Evolutionary conservation across 2,888 invertebrate species (phyloP), one percentile per base, ranked within the genome.

Genomic region (Dicycla oo): DNA sequence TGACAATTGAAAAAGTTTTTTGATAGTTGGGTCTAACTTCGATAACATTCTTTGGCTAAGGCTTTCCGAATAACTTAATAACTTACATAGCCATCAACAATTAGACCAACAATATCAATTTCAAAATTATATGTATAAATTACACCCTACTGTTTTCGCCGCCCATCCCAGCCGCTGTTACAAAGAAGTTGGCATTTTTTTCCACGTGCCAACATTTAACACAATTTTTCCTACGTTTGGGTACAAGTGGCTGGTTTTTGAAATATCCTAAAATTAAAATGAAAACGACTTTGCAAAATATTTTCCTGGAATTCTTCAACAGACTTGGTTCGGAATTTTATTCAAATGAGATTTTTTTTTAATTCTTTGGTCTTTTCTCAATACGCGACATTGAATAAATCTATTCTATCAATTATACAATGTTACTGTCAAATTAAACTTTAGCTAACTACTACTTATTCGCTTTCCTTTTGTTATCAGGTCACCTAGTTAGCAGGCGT

Each of bases 261-360:
- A 70, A 70, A 58, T 34, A 47, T 70, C 26, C 26, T 75, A 72
- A 63, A 63, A 53, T 78, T 34, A 63, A 78, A 71, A 78, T 53
- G 20, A 62, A 77, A 76, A 57, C 20, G 40, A 26, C 18, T 34
- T 26, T n/a, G 40, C 34, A 49, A 45, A 60, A 58, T 43, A 49
- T 60, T 49, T 71, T 26, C 63, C n/a, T 70, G 23, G 15, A 77
- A 57, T 69, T 51, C 45, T 62, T 62, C 38, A 54, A 60, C 30
- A 30, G 26, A 69, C 34, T 54, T 58, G n/a, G 23, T 26, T 43
- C 49, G 43, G 5, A 57, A 62, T 62, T 78, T 75, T 78, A 75
- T 75, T 78, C 43, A 75, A 78, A 78, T 75, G 13, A 26, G 43
- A 34, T 47, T 70, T 47, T 49, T 53, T 70, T 75, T 78, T 8